Conservation (phyloP, 2,888 invertebrate species). For the Thera britannica region DNA sequence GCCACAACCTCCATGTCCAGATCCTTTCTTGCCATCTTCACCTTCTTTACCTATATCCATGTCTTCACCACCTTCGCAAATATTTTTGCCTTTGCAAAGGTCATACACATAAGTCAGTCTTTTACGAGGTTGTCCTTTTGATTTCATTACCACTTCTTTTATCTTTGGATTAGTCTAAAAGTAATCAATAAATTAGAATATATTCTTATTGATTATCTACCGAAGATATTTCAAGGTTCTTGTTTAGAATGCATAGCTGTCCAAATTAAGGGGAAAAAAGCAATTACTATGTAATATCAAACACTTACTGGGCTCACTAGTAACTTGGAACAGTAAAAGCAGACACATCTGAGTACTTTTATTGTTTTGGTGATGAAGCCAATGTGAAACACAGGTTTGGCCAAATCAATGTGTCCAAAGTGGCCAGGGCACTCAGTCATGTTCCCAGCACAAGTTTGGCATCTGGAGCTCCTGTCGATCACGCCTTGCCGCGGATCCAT, state of each 20-base stretch:
- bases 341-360: constrained; percentile 98
- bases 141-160: constrained; percentile 97
- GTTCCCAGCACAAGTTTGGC: constrained; percentile 98
- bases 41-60: constrained; percentile 95
- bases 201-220: neutral
- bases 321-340: constrained; percentile 99
- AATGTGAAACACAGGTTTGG: constrained; percentile 99
- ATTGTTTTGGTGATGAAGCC: constrained; percentile 99
- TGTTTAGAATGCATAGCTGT: neutral
- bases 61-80: constrained; percentile 99
- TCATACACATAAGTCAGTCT: constrained; percentile 98
- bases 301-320: constrained; percentile 95
- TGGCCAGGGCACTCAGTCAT: constrained; percentile 99
- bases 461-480: constrained; percentile 96
- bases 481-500: constrained; percentile 99
- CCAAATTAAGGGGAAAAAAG: no score
- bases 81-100: constrained; percentile 98
- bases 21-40: constrained; percentile 84
- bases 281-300: neutral
- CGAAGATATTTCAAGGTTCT: neutral
- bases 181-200: neutral
- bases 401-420: constrained; percentile 99
- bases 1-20: constrained; percentile 97
- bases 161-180: constrained; percentile 95
- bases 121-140: constrained; percentile 98